Conservation (phyloP, 2,113 vertebrate genomes). For the Gadus chalcogrammus region DNA sequence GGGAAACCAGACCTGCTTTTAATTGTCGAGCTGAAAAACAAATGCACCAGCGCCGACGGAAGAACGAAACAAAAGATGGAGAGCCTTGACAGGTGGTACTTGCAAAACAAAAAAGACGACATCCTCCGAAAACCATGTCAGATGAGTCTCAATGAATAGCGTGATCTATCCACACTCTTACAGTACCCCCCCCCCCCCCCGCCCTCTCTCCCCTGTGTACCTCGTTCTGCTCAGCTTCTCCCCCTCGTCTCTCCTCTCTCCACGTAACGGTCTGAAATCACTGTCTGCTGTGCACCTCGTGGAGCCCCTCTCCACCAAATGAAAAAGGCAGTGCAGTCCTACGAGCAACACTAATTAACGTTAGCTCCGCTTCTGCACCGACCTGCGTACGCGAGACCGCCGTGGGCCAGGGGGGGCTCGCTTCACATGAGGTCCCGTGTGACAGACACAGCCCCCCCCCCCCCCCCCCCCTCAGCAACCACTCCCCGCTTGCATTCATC, state of each 20-base stretch:
- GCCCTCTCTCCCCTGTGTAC: background rate
- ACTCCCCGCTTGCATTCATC: slow-evolving; percentile 23
- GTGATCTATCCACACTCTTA: slow-evolving; percentile 32
- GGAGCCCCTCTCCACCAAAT: slow-evolving; percentile 1
- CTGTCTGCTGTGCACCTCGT: background rate
- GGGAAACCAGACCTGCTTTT: slow-evolving; percentile 48
- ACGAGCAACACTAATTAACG: too few species aligned
- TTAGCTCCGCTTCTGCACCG: too few species aligned
- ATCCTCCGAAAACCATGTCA: slow-evolving; percentile 50
- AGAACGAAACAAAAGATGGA: background rate
- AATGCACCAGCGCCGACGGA: background rate
- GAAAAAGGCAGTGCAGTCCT: slow-evolving; percentile 12
- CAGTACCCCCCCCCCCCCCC: slow-evolving; percentile 1
- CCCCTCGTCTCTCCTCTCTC: slow-evolving; percentile 8
- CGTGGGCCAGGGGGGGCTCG: too few species aligned
- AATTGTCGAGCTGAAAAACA: slow-evolving; percentile 48
- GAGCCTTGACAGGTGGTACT: too few species aligned
- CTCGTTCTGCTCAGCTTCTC: slow-evolving; percentile 25
- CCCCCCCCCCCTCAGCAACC: too few species aligned
- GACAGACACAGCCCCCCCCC: too few species aligned
- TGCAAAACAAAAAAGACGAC: slow-evolving; percentile 31
- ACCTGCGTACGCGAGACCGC: too few species aligned
- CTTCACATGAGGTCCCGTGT: too few species aligned
- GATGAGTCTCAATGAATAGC: slow-evolving; percentile 50
- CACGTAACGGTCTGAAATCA: slow-evolving; percentile 32